A percentile compares a stretch with the other conserved stretches of the same genome.
Evolutionary conservation across 2,113 vertebrate species (phyloP).

Genomic region (Erythrolamprus reginae): DNA sequence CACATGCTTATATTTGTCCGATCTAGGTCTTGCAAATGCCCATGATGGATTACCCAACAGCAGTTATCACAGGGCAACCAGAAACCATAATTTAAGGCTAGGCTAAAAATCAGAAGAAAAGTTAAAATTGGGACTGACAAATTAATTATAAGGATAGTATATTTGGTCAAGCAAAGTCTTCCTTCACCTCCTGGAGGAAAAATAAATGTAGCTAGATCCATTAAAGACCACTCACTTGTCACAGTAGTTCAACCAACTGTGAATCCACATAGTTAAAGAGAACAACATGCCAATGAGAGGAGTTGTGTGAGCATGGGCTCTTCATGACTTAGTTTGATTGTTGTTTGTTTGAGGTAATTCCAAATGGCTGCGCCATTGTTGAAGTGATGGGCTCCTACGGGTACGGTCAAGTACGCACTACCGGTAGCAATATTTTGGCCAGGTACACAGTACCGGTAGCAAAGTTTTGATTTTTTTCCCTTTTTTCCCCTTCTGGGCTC

Average conservation of each 20-base stretch:
- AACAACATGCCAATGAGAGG: background rate
- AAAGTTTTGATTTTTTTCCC: no score
- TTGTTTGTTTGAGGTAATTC: background rate
- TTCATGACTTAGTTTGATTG: background rate
- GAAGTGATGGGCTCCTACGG: no score
- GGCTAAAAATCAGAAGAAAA: background rate
- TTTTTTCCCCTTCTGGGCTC: no score
- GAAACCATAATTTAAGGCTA: background rate
- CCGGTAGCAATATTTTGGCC: no score
- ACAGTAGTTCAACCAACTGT: background rate
- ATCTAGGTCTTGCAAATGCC: background rate
- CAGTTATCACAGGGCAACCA: background rate
- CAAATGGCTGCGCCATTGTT: background rate
- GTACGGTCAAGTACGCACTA: no score
- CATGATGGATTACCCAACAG: background rate
- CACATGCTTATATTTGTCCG: background rate
- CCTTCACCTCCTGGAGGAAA: no score
- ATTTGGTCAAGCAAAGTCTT: background rate
- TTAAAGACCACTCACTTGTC: background rate
- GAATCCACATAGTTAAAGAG: background rate
- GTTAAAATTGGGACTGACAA: background rate
- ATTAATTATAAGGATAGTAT: background rate
- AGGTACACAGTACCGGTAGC: no score
- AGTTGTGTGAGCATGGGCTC: background rate
- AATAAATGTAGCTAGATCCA: background rate